Conservation (phyloP, 2,113 vertebrate genomes). For the Tor tambroides region DNA sequence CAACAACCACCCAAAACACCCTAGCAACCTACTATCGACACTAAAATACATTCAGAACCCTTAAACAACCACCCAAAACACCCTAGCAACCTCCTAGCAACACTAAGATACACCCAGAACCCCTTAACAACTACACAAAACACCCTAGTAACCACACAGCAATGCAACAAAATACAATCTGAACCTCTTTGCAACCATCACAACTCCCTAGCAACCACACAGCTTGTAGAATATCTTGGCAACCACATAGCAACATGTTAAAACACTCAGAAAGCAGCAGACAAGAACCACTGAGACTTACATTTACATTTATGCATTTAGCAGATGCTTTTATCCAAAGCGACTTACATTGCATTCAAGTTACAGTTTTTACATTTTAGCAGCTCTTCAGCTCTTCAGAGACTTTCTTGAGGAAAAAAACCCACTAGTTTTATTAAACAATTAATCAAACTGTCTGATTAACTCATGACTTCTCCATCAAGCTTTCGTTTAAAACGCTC, state of each 20-base stretch:
- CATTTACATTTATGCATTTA: no score
- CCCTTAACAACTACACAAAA: conserved; percentile 9
- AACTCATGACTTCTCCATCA: conserved; percentile 66
- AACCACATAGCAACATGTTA: neutral
- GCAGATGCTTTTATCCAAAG: no score
- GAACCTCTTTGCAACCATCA: neutral
- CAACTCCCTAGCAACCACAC: neutral
- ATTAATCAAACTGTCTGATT: conserved; percentile 63
- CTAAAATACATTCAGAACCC: neutral
- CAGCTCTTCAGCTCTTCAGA: no score
- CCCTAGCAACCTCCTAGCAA: conserved; percentile 36
- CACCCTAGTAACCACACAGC: no score
- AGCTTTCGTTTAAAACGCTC: conserved; percentile 60
- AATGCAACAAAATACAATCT: neutral
- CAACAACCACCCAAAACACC: conserved; percentile 54
- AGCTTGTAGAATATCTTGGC: neutral
- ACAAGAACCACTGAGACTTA: neutral
- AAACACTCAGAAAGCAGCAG: neutral
- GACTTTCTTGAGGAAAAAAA: neutral
- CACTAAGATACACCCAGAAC: neutral
- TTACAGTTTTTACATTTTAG: no score
- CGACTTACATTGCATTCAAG: no score
- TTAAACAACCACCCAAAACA: conserved; percentile 30
- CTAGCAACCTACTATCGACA: neutral
- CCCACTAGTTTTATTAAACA: conserved; percentile 43